Percentiles rank a stretch among this genome's conserved stretches.
These are phyloP conservation scores for Mionectes olivaceus DNA, from an alignment of 2,797 vertebrate species.

Conservation along the genomic window DNA sequence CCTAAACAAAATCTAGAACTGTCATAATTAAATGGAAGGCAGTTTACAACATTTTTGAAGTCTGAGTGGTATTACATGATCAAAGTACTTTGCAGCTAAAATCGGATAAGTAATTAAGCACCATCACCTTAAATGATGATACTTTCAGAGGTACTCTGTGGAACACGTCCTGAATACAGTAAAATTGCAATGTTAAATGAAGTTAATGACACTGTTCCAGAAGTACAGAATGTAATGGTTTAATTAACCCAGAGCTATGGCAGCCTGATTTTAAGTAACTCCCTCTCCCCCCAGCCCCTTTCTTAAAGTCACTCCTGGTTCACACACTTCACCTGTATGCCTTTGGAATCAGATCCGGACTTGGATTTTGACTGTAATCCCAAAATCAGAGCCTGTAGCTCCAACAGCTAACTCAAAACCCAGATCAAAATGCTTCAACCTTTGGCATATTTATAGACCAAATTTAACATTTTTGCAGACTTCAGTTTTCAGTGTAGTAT, in stretches of 20 bases:
- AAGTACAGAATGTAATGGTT: slow-evolving; percentile 9
- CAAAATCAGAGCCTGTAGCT: not conserved
- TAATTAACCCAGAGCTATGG: slow-evolving; percentile 13
- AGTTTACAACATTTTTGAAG: not conserved
- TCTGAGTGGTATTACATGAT: not conserved
- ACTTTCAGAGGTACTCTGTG: not conserved
- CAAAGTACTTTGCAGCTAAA: slow-evolving; percentile 36
- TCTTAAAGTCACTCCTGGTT: not conserved
- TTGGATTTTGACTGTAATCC: not conserved
- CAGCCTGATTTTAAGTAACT: not conserved
- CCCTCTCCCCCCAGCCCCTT: rapidly evolving
- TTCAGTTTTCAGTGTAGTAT: not conserved
- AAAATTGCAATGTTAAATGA: slow-evolving; percentile 38
- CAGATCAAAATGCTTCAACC: not conserved
- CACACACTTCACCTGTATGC: not conserved
- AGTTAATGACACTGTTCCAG: slow-evolving; percentile 22
- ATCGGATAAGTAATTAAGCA: slow-evolving; percentile 46
- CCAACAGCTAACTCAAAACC: not conserved
- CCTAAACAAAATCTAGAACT: slow-evolving; percentile 45
- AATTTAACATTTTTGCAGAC: not conserved
- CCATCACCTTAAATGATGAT: slow-evolving; percentile 17
- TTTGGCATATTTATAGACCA: not conserved
- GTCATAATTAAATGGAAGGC: slow-evolving; percentile 15
- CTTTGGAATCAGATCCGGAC: not conserved
- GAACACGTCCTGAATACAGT: slow-evolving; percentile 2